Base-by-base conservation (phyloP, 2,797 vertebrate genomes). In the Silurus lanzhouensis region DNA sequence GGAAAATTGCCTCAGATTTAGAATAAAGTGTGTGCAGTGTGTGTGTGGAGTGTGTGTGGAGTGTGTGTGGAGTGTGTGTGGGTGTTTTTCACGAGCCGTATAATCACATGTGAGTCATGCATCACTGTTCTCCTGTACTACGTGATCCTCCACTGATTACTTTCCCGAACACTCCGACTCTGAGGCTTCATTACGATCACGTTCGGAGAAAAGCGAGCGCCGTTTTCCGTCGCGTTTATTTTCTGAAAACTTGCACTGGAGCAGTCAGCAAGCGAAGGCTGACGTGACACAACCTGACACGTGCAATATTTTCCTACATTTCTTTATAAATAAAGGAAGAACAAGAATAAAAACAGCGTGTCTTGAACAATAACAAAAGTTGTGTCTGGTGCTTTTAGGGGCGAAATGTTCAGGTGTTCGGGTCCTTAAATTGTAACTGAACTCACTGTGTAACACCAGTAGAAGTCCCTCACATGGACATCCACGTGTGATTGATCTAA, bases 281-380 rank as follows among this genome's bases (percentile, higher is more conserved):
- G 75, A 77, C 27, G 75, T 77, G 75, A 58, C 1, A 13, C 27
- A 38, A 38, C 55, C 75, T 77, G 75, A 77, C 55, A 77, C 75
- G 19, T 20, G 74, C 74, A 20, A 5, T 58, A 6, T 72, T 5
- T 71, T 57, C 3, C 22, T 9, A n/a, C 12, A n/a, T 64, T 15
- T 7, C 25, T 52, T 12, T 63, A 9, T 20, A 7, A 8, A 76
- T 58, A 1, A 19, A 57, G 52, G 31, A 52, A 57, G 52, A 7
- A 19, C 19, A 25, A 77, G 27, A 38, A 22, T 17, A 38, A 22
- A 27, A 20, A 22, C 1, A 6, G 27, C 5, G 27, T 5, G 25
- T 31, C 55, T 75, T 60, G 57, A 77, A 38, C 17, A 31, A 13
- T 8, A 31, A 12, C 2, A 20, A 20, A 8, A 20, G 38, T 60